A percentile compares a stretch with the other conserved stretches of the same genome.
phyloP scores from a whole-genome alignment of 2,888 invertebrate genomes.

The Amphimallon solstitiale region DNA sequence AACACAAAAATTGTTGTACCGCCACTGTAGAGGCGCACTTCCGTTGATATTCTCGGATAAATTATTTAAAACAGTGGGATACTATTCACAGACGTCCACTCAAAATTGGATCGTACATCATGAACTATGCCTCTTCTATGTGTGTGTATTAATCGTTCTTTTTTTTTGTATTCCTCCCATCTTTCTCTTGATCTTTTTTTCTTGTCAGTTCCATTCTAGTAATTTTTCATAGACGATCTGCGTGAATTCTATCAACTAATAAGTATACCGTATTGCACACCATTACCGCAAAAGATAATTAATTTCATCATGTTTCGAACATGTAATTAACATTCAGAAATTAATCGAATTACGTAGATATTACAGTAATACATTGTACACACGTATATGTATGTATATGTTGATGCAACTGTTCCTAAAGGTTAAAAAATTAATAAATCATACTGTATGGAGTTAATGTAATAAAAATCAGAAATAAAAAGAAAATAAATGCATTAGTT shows the following conservation, averaged over 20 bases:
- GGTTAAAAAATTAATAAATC: too few relatives aligned
- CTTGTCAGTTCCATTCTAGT: not conserved
- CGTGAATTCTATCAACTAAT: not conserved
- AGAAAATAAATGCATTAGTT: too few relatives aligned
- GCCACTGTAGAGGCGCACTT: conserved; percentile 9
- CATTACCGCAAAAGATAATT: not conserved
- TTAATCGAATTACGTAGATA: not conserved
- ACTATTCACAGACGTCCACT: conserved; percentile 41
- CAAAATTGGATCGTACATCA: conserved; percentile 31
- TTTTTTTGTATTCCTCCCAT: not conserved
- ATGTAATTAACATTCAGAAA: conserved; percentile 1
- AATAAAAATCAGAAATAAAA: too few relatives aligned
- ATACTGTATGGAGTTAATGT: too few relatives aligned
- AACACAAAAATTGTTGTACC: too few relatives aligned
- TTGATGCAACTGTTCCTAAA: too few relatives aligned
- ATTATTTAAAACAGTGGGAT: conserved; percentile 51
- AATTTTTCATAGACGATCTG: not conserved
- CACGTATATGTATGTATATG: too few relatives aligned
- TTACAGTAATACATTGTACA: too few relatives aligned
- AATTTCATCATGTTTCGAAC: not conserved
- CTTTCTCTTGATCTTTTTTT: conserved; percentile 3
- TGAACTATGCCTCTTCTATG: not conserved
- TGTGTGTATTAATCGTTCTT: conserved; percentile 7
- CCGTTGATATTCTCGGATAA: conserved; percentile 24
- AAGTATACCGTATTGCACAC: not conserved